Base-by-base conservation (phyloP, 2,888 invertebrate species). In the Latrodectus elegans region DNA sequence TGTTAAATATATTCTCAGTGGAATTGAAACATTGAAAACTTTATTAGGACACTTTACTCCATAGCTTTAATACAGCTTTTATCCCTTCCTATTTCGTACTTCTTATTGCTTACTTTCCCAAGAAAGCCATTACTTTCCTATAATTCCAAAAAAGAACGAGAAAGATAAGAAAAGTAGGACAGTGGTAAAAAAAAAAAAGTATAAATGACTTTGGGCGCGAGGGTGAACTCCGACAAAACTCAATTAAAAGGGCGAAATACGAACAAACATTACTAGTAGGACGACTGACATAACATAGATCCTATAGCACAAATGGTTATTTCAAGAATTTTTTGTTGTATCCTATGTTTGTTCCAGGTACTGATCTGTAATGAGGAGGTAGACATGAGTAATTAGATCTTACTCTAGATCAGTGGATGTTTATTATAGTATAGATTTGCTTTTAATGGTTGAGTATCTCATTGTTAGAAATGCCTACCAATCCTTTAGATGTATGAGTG, bases 201-300 rank as follows among this genome's bases (percentile, higher is more conserved):
- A 74, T 73, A 73, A 74, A 73, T 74, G 81, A 81, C 73, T 17
- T 38, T n/a, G n/a, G n/a, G 74, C 22, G 74, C 73, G 64, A 26
- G 72, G 60, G 64, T 17, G 64, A 71, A 72, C 17, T 14, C 64
- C 65, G 60, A 68, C 64, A 10, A 71, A 65, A 72, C 65, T 60
- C 73, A 60, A 73, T 81, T 73, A 81, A 65, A 77, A 15, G 15
- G n/a, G 38, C 71, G 11, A 49, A 38, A 49, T 14, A 14, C n/a
- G 49, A 71, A 49, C 10, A 51, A 51, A 38, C 38, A 49, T 49
- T 49, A 49, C 11, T 49, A 14, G 49, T 15, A 10, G 60, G 60
- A 12, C 4, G 14, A 60, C 11, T 60, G 60, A 15, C 60, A 60
- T 60, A 60, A 60, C 12, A 15, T 15, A 10, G 60, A 6, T n/a